Evolutionary conservation across 2,888 invertebrate species (phyloP).

Genomic region (Monopis laevigella): DNA sequence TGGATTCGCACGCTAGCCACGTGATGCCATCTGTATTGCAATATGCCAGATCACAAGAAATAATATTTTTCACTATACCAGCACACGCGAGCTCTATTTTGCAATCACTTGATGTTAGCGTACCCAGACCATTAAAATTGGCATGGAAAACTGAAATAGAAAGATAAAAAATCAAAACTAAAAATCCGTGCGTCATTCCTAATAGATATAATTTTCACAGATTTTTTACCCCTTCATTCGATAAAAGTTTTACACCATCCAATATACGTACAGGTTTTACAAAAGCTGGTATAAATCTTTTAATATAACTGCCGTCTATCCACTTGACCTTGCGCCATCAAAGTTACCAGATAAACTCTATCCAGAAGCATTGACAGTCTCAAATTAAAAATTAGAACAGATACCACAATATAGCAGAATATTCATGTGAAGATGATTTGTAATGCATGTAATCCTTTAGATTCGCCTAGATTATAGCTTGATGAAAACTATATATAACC

Average conservation of each 20-base stretch:
- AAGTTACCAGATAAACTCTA: constrained; percentile 8
- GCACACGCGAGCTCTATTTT: constrained; percentile 20
- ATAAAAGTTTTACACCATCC: constrained; percentile 17
- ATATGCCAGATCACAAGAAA: constrained; percentile 17
- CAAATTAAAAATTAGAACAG: no score
- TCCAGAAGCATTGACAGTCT: no score
- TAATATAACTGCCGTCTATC: constrained; percentile 1
- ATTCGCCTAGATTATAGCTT: no score
- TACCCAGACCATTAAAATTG: constrained; percentile 17
- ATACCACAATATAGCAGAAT: no score
- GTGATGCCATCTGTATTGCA: constrained; percentile 18
- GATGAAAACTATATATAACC: no score
- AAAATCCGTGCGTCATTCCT: constrained; percentile 15
- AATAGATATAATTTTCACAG: constrained; percentile 18
- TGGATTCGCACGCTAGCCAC: constrained; percentile 23
- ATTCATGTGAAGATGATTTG: no score
- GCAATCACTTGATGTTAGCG: constrained; percentile 20
- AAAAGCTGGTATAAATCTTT: constrained; percentile 6
- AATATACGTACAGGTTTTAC: constrained; percentile 13
- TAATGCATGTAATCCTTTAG: no score
- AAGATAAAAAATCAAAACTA: constrained; percentile 15
- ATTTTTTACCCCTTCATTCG: constrained; percentile 18
- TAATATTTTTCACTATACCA: constrained; percentile 21
- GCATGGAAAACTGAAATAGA: constrained; percentile 17
- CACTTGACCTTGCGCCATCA: constrained; percentile 3